These are phyloP conservation scores for Crotalus helleri DNA, from an alignment of 2,113 vertebrate species.

Conservation along the genomic window DNA sequence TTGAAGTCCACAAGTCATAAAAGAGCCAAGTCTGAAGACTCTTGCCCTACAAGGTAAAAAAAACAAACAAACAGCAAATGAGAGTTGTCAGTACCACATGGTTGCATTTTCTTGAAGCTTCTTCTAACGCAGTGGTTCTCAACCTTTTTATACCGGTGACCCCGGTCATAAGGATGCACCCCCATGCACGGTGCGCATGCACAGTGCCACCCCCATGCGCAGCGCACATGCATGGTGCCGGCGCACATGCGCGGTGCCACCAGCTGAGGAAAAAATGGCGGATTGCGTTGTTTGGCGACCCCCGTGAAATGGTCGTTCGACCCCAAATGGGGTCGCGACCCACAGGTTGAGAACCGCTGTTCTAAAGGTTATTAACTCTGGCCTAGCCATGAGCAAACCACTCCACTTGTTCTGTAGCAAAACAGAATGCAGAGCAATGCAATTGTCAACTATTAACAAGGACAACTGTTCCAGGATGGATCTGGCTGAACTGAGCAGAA, in stretches of 20 bases:
- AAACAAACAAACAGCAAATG: neutral
- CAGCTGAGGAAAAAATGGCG: too few relatives aligned
- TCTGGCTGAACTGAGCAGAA: neutral
- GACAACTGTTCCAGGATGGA: neutral
- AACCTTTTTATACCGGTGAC: too few relatives aligned
- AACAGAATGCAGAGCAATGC: constrained; percentile 54
- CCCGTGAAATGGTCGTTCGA: too few relatives aligned
- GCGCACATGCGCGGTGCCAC: too few relatives aligned
- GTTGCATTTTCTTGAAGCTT: constrained; percentile 35
- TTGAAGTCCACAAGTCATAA: too few relatives aligned
- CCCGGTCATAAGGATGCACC: too few relatives aligned
- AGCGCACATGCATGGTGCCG: too few relatives aligned
- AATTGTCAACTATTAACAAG: constrained; percentile 1
- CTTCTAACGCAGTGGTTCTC: constrained; percentile 20
- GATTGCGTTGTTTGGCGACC: too few relatives aligned
- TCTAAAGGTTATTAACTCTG: constrained; percentile 46
- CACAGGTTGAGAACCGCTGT: neutral
- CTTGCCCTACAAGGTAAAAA: constrained; percentile 11
- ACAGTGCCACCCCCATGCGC: too few relatives aligned
- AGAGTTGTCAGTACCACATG: constrained; percentile 8
- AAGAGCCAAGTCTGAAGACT: too few relatives aligned
- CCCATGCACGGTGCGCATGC: too few relatives aligned
- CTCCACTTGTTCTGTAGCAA: constrained; percentile 41
- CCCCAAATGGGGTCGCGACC: too few relatives aligned
- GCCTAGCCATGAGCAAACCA: constrained; percentile 26